Evolutionary conservation across 1,140 invertebrate species (phyloP).

Genomic region (Ceratina calcarata): DNA sequence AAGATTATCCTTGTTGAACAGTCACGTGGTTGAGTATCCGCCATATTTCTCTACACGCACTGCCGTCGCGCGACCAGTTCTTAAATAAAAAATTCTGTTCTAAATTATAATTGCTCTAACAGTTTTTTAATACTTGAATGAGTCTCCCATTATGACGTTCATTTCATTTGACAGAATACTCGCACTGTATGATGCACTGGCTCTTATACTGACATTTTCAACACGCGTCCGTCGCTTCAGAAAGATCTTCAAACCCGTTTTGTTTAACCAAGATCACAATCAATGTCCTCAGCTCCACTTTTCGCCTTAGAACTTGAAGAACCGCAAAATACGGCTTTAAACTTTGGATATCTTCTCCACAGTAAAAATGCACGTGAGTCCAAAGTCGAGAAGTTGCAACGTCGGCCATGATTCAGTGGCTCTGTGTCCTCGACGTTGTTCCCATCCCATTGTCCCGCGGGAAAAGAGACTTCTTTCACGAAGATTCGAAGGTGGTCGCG

Average conservation of each 20-base stretch:
- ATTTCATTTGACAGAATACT: not conserved
- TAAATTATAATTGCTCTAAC: not conserved
- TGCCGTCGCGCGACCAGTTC: not conserved
- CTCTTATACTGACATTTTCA: not conserved
- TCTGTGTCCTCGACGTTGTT: not conserved
- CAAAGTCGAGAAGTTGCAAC: no score
- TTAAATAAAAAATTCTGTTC: not conserved
- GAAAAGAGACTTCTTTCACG: conserved; percentile 22
- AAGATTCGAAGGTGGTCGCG: conserved; percentile 11
- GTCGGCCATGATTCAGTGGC: not conserved
- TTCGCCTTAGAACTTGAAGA: no score
- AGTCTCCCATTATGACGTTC: not conserved
- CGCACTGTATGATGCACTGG: not conserved
- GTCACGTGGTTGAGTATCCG: conserved; percentile 35
- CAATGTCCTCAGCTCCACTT: no score
- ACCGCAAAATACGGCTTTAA: no score
- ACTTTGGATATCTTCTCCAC: no score
- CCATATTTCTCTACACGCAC: conserved; percentile 26
- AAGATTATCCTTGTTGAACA: not conserved
- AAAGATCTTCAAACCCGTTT: no score
- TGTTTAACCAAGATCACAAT: no score
- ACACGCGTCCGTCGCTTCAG: conserved; percentile 1
- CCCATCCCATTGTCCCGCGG: conserved; percentile 4
- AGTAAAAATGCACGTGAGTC: not conserved
- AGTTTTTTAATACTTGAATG: not conserved